These are phyloP conservation scores for Varanus komodoensis DNA, from an alignment of 2,113 vertebrate genomes.

Conservation along the genomic window DNA sequence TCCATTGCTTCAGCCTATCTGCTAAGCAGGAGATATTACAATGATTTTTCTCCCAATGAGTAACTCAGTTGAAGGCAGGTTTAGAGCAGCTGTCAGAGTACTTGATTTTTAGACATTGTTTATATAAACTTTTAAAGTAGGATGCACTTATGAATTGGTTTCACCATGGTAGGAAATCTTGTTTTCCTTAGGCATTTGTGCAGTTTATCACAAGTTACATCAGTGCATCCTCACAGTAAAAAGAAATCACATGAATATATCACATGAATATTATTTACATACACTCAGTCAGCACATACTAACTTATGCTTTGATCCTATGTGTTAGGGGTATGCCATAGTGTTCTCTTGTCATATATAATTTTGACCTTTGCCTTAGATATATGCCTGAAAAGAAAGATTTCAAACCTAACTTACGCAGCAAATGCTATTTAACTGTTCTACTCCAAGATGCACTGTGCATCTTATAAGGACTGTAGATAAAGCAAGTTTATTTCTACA, in stretches of 20 bases:
- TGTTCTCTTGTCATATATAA: neutral
- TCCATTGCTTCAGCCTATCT: neutral
- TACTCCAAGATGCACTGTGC: neutral
- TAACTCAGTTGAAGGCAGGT: neutral
- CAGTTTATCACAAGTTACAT: neutral
- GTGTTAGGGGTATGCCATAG: neutral
- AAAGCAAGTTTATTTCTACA: neutral
- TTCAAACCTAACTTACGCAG: neutral
- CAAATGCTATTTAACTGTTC: neutral
- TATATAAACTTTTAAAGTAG: neutral
- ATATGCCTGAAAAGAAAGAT: conserved; percentile 4
- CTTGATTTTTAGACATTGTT: neutral
- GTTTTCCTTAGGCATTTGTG: neutral
- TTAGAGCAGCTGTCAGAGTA: neutral
- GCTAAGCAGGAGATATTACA: neutral
- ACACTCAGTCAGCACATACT: neutral
- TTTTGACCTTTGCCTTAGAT: conserved; percentile 12
- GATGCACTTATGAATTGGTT: neutral
- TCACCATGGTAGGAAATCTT: neutral
- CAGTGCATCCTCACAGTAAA: conserved; percentile 20
- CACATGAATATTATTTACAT: neutral
- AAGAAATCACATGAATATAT: neutral
- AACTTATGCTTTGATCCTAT: neutral
- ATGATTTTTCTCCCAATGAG: neutral
- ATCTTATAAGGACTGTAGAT: neutral